Percentiles rank a stretch among this genome's conserved stretches.
Conservation (phyloP, 2,888 invertebrate species). For the Epinotia brunnichana region DNA sequence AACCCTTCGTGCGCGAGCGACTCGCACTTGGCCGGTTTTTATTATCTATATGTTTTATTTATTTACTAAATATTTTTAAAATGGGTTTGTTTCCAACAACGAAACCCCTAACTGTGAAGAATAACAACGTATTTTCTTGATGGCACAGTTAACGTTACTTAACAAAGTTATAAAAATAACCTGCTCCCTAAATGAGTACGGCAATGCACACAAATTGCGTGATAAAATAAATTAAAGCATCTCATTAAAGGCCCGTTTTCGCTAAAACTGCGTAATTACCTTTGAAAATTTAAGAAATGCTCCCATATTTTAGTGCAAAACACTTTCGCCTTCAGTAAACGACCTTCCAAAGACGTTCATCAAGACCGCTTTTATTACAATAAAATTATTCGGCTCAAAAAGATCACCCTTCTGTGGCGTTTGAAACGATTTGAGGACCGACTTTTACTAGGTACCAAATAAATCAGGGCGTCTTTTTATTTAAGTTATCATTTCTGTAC, state of each 20-base stretch:
- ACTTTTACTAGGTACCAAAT: not conserved
- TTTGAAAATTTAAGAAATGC: constrained; percentile 61
- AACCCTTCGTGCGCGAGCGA: no score
- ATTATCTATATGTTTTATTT: no score
- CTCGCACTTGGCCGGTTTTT: no score
- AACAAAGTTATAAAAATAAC: constrained; percentile 31
- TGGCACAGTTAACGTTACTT: constrained; percentile 24
- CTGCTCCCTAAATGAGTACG: constrained; percentile 41
- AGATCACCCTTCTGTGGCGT: constrained; percentile 3
- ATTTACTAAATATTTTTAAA: no score
- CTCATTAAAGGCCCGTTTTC: constrained; percentile 59
- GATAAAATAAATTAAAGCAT: constrained; percentile 62
- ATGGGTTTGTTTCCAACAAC: not conserved
- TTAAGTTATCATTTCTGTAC: constrained; percentile 15
- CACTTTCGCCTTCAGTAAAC: constrained; percentile 26
- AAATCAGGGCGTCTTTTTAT: not conserved
- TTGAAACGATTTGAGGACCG: not conserved
- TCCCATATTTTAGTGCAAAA: constrained; percentile 43
- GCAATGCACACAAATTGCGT: constrained; percentile 58
- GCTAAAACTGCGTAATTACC: constrained; percentile 58
- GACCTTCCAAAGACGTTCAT: constrained; percentile 40
- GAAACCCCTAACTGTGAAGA: not conserved
- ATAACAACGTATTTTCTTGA: constrained; percentile 12
- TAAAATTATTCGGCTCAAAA: constrained; percentile 20
- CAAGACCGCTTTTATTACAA: constrained; percentile 29